A percentile compares a stretch with the other conserved stretches of the same genome.
These are phyloP conservation scores for Thecocarcelia acutangulata DNA, from an alignment of 2,888 invertebrate species.

Conservation along the genomic window DNA sequence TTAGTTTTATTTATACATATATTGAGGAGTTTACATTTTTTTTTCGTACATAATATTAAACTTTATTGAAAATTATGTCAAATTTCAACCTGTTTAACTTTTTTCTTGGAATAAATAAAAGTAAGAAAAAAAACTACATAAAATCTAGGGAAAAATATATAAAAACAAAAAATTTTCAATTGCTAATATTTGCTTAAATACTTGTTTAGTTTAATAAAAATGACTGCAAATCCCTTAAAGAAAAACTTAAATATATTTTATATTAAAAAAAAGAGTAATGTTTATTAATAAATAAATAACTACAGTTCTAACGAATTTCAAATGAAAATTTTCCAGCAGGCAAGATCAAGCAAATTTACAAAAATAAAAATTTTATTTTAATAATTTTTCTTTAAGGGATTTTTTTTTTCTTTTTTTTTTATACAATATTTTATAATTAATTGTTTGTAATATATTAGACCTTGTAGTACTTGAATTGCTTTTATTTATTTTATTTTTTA, in stretches of 20 bases:
- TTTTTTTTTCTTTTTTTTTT: constrained; percentile 10
- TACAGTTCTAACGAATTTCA: background rate
- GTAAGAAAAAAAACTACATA: background rate
- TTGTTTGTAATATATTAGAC: constrained; percentile 14
- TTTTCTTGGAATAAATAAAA: constrained; percentile 42
- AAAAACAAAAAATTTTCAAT: background rate
- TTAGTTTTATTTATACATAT: constrained; percentile 17
- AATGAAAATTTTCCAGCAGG: background rate
- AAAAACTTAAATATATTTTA: constrained; percentile 5
- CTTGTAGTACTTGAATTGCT: constrained; percentile 38
- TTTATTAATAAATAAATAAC: background rate
- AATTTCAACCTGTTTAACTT: constrained; percentile 23
- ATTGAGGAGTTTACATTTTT: background rate
- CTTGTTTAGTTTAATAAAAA: constrained; percentile 30
- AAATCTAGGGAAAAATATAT: background rate
- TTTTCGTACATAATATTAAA: too few species aligned
- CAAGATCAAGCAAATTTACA: constrained; percentile 33
- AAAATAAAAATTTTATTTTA: background rate
- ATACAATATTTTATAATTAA: too few species aligned
- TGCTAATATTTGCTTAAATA: constrained; percentile 40
- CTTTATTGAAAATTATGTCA: background rate
- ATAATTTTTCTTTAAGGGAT: constrained; percentile 9
- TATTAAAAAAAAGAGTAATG: background rate
- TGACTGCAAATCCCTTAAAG: constrained; percentile 51
- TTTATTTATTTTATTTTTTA: constrained; percentile 8